Conservation (phyloP, 2,888 invertebrate species). For the Zelleria hepariella region DNA sequence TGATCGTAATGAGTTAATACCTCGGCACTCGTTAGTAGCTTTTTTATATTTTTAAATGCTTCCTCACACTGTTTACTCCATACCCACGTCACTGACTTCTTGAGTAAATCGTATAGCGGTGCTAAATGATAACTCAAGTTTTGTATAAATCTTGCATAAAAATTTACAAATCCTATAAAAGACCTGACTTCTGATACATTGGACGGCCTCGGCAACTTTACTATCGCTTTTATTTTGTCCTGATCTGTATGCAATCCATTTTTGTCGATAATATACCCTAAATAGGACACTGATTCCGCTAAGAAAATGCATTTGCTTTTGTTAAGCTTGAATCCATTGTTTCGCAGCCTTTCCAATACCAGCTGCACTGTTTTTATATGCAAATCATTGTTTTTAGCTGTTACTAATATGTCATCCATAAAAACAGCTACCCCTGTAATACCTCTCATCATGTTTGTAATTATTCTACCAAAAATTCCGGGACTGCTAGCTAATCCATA, state of each 20-base stretch:
- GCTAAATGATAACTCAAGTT: no score
- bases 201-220: no score
- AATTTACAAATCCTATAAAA: no score
- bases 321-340: slow-evolving; percentile 5
- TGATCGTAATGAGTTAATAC: no score
- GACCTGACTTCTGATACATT: no score
- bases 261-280: slow-evolving; percentile 8
- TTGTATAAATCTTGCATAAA: no score
- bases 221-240: no score
- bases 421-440: neutral
- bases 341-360: slow-evolving; percentile 7
- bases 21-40: no score
- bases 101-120: no score
- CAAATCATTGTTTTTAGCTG: neutral
- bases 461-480: neutral
- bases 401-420: neutral
- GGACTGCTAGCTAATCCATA: neutral
- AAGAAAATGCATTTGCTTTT: slow-evolving; percentile 10
- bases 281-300: slow-evolving; percentile 6
- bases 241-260: slow-evolving; percentile 7
- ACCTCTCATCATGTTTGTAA: neutral
- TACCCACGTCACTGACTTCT: no score
- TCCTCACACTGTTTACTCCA: no score
- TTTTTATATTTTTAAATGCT: no score
- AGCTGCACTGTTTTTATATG: neutral